Percentiles rank a stretch among this genome's conserved stretches.
phyloP scores from a whole-genome alignment of 2,113 vertebrate genomes.

The Trogon melanurus region DNA sequence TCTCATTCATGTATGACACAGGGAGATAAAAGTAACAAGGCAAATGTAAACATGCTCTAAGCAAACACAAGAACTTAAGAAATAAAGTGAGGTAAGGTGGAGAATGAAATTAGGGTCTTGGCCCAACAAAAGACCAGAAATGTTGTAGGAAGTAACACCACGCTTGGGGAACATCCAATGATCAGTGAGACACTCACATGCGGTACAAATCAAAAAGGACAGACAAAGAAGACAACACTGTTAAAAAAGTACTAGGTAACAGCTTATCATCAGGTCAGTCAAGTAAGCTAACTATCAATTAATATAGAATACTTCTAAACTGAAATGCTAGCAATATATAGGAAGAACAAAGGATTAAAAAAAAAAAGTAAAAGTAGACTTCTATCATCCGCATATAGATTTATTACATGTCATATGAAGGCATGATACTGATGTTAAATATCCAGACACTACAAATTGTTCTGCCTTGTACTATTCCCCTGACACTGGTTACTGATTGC shows the following conservation, averaged over 20 bases:
- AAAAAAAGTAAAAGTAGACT: neutral
- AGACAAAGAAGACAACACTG: neutral
- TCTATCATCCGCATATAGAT: neutral
- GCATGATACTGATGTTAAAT: neutral
- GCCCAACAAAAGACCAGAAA: neutral
- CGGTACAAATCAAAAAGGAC: neutral
- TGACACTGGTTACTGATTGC: neutral
- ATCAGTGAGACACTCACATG: rapidly evolving
- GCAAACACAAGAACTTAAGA: neutral
- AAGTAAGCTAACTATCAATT: neutral
- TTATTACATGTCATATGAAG: neutral
- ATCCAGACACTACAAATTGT: neutral
- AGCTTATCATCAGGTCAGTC: neutral
- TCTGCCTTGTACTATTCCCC: neutral
- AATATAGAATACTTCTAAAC: neutral
- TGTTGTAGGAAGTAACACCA: neutral
- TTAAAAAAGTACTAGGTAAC: neutral
- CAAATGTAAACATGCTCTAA: rapidly evolving
- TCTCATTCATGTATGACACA: neutral
- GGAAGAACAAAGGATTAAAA: neutral
- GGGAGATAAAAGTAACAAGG: neutral
- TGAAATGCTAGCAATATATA: neutral
- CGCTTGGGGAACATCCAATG: neutral
- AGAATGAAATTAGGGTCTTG: neutral
- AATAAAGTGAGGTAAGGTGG: neutral